Base-by-base conservation (phyloP, 53 echinoderm and acorn worm species). In the Echinarachnius parma region DNA sequence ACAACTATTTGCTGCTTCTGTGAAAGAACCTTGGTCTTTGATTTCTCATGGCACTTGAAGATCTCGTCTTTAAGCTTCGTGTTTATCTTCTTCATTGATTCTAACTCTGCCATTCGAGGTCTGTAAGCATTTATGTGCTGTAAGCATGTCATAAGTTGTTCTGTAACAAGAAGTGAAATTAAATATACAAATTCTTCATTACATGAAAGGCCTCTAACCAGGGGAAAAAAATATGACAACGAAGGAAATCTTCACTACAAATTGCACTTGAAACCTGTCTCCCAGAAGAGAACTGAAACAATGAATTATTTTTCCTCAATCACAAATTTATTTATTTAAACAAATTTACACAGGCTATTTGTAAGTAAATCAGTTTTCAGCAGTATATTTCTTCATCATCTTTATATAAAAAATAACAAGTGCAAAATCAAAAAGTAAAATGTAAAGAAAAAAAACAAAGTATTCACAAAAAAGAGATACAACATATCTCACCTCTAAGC, bases 21-120 rank as follows among this genome's bases (percentile, higher is more conserved):
- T 9, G 22, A 4, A 9, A 13, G 15, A 47, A 65, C 65, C 27
- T 45, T 65, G 37, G 8, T 65, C 28, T 47, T 65, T 27, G 65
- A 65, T 30, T 28, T 16, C 0, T 65, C n/a, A 28, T 65, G 48
- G 2, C 44, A 0, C 4, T 27, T 29, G 16, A 47, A 16, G 4
- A 45, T 4, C 0, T 16, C 0, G 3, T 65, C 29, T 47, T 25
- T 47, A 28, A 46, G 19, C 19, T 27, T 4, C 14, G 29, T 0
- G 29, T 65, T 19, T 3, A 7, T 2, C 16, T 46, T 26, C 65
- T 65, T 65, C 5, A 47, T 29, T 28, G 9, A 2, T 3, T 65
- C 46, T 15, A 65, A 9, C 46, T 65, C 45, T 13, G 18, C 47
- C 5, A 65, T 47, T 13, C 19, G 44, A 29, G 65, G 46, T 62